Percentiles rank a stretch among this genome's conserved stretches.
Evolutionary conservation across 2,797 vertebrate species (phyloP).

Genomic region (Cossypha caffra): DNA sequence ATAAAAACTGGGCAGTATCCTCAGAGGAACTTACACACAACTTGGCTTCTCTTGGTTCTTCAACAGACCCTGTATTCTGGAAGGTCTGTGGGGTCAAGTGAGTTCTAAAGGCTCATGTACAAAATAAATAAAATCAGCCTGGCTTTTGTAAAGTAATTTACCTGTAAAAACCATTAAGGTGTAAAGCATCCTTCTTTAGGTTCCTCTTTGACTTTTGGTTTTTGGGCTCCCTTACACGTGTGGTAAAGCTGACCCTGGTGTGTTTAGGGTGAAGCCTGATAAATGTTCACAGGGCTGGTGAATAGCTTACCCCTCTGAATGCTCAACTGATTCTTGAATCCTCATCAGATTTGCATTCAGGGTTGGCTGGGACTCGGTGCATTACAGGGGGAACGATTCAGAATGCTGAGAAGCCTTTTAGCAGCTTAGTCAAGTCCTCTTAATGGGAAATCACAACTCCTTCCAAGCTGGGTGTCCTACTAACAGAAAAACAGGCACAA

Average conservation of each 20-base stretch:
- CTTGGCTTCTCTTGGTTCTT: not conserved
- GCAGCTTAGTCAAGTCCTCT: not conserved
- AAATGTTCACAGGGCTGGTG: not conserved
- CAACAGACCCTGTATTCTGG: not conserved
- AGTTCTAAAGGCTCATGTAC: not conserved
- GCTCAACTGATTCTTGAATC: not conserved
- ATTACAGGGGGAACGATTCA: not conserved
- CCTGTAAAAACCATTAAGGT: not conserved
- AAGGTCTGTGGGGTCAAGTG: not conserved
- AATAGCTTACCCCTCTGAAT: not conserved
- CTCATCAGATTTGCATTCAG: not conserved
- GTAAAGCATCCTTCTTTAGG: not conserved
- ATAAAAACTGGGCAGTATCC: not conserved
- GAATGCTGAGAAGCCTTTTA: not conserved
- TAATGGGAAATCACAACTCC: not conserved
- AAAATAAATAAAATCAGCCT: not conserved
- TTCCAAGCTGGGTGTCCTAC: not conserved
- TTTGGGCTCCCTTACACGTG: not conserved
- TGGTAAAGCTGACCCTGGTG: not conserved
- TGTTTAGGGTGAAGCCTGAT: not conserved
- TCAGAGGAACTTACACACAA: not conserved
- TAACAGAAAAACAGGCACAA: not conserved
- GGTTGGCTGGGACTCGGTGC: not conserved
- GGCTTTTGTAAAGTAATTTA: not conserved
- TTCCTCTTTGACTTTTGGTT: not conserved